Evolutionary conservation across 30 jellyfish, hydroid and myxozoan species (phyloP).

Genomic region (Turritopsis dohrnii): DNA sequence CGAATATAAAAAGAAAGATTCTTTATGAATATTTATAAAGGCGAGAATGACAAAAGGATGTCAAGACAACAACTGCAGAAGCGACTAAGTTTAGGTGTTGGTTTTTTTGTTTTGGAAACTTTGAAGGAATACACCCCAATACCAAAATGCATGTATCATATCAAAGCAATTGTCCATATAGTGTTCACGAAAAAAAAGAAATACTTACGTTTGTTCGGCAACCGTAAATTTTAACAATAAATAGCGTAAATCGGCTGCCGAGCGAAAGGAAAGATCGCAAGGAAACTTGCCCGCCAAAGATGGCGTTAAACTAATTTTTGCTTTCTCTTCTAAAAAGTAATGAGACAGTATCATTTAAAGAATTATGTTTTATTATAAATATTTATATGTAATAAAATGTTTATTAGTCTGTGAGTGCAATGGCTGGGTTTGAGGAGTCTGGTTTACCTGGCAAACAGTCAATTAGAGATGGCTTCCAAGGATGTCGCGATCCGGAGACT

Average conservation of each 20-base stretch:
- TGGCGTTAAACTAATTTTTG: neutral
- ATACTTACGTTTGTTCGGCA: neutral
- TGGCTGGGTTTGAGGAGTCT: constrained; percentile 96
- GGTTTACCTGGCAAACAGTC: constrained; percentile 87
- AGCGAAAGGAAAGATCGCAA: neutral
- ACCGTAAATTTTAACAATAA: neutral
- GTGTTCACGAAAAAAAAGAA: too few relatives aligned
- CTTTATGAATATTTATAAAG: too few relatives aligned
- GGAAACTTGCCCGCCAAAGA: neutral
- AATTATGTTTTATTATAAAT: neutral
- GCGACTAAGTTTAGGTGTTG: too few relatives aligned
- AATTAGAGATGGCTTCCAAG: constrained; percentile 65
- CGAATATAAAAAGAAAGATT: too few relatives aligned
- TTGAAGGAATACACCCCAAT: too few relatives aligned
- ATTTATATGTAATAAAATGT: neutral
- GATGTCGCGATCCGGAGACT: constrained; percentile 66
- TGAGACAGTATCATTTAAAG: neutral
- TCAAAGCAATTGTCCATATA: too few relatives aligned
- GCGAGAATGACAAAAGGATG: too few relatives aligned
- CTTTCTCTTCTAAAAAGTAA: neutral
- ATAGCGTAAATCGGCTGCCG: neutral
- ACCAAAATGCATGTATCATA: too few relatives aligned
- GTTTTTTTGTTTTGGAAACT: too few relatives aligned
- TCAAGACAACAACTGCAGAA: too few relatives aligned
- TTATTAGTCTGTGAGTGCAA: neutral